Conservation (phyloP, 1,140 invertebrate species). For the Hypsibius dujardini region DNA sequence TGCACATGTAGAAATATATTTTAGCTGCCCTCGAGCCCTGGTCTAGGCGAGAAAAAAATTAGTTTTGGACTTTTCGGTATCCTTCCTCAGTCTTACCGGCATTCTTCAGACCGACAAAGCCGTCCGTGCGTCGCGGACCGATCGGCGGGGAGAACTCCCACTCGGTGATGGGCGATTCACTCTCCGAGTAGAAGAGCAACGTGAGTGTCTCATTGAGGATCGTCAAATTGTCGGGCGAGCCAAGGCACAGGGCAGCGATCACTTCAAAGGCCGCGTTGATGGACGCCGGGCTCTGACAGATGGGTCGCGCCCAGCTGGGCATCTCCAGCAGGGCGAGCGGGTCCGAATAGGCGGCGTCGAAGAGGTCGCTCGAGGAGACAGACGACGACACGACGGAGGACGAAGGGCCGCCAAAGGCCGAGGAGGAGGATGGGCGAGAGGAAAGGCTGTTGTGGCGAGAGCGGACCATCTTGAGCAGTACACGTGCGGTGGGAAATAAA, state of each 20-base stretch:
- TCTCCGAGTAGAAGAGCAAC: slow-evolving; percentile 76
- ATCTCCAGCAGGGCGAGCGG: slow-evolving; percentile 36
- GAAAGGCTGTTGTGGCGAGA: background rate
- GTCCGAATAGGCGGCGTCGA: slow-evolving; percentile 6
- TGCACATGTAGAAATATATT: no score
- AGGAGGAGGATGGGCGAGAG: background rate
- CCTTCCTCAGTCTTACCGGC: no score
- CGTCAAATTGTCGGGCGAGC: slow-evolving; percentile 75
- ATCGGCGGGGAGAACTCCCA: slow-evolving; percentile 96
- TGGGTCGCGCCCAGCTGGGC: slow-evolving; percentile 52
- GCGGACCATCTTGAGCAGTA: background rate
- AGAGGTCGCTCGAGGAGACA: background rate
- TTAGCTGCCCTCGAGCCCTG: no score
- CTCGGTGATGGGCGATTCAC: slow-evolving; percentile 61
- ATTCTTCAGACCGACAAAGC: slow-evolving; percentile 93
- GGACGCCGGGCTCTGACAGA: slow-evolving; percentile 66
- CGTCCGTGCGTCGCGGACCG: slow-evolving; percentile 62
- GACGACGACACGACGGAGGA: no score
- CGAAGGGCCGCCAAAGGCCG: background rate
- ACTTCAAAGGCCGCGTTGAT: slow-evolving; percentile 78
- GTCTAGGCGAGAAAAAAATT: no score
- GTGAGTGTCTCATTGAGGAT: slow-evolving; percentile 66
- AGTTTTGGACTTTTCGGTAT: no score
- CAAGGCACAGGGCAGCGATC: slow-evolving; percentile 65
- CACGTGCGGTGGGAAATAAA: background rate